Percentiles rank a stretch among this genome's conserved stretches.
These are phyloP conservation scores for Plagodis dolabraria DNA, from an alignment of 2,888 invertebrate species.

Conservation along the genomic window DNA sequence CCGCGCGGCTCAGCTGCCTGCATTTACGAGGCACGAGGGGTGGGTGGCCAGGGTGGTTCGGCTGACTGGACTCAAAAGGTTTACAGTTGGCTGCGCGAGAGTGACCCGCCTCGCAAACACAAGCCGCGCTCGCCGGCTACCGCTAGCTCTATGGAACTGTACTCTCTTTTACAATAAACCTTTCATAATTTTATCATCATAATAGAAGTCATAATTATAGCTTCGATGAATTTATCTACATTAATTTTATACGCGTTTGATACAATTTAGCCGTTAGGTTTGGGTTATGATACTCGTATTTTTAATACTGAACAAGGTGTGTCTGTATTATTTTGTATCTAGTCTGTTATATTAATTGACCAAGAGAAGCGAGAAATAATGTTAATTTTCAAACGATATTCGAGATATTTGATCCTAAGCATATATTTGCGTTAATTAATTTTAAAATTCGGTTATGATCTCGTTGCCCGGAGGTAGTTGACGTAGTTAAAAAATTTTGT, in stretches of 20 bases:
- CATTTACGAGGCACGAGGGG: constrained; percentile 57
- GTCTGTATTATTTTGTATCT: too few relatives aligned
- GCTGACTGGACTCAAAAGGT: constrained; percentile 80
- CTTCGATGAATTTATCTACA: constrained; percentile 19
- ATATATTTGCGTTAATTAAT: too few relatives aligned
- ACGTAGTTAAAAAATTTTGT: too few relatives aligned
- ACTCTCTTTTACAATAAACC: constrained; percentile 53
- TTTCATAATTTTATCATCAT: constrained; percentile 53
- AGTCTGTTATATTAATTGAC: too few relatives aligned
- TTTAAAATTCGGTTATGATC: too few relatives aligned
- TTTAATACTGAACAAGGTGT: too few relatives aligned
- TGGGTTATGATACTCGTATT: background rate
- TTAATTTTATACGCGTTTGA: background rate
- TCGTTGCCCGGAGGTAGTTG: too few relatives aligned
- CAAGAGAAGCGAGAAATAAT: too few relatives aligned
- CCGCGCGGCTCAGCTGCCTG: constrained; percentile 50
- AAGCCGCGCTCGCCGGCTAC: constrained; percentile 56
- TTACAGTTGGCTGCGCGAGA: constrained; percentile 83
- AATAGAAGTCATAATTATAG: constrained; percentile 40
- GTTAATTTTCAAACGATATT: too few relatives aligned
- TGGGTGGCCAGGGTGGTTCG: constrained; percentile 54
- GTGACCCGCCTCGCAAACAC: constrained; percentile 83
- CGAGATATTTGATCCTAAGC: too few relatives aligned
- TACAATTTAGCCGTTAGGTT: too few relatives aligned
- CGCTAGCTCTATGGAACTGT: constrained; percentile 64